Base-by-base conservation (phyloP, 1,140 invertebrate species). In the Spodoptera litura region DNA sequence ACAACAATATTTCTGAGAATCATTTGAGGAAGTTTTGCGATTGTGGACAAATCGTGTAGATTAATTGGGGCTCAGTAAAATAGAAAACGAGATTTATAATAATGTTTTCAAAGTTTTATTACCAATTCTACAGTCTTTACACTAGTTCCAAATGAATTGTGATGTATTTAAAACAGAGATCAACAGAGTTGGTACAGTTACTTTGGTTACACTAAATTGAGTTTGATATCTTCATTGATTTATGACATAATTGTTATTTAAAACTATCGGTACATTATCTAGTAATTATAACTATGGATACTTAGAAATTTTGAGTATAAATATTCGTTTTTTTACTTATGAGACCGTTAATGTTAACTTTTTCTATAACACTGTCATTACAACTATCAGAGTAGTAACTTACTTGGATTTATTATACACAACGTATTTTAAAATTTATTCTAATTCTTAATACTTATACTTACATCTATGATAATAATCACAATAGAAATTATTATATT, bases 41-140 rank as follows among this genome's bases (percentile, higher is more conserved):
- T 31, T 70, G 49, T 31, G 52, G 20, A 52, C 51, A 70, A 70
- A 70, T 52, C 51, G 27, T 53, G 31, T 25, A 58, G 70, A 44
- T 56, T 72, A 58, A 58, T 58, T 58, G 53, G 35, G 55, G n/a
- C 31, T 72, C n/a, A 49, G 15, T 51, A 61, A 59, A 74, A 74
- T 61, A 59, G 20, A 61, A 74, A 59, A 61, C 55, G 55, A 74
- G 1, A 62, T 62, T 75, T 62, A 64, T 75, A 75, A 75, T 75
- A 75, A 75, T 75, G 56, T 75, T 75, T 89, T 84, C 49, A 86
- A 86, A 79, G 11, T 88, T 92, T 91, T 93, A 91, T 93, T 92
- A 90, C 78, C 79, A 90, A 91, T 81, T 85, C 91, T 93, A 93
- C 89, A 87, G 80, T 84, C 81, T 85, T 88, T 85, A 85, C 84